A percentile compares a stretch with the other conserved stretches of the same genome.
Evolutionary conservation across 2,888 invertebrate species (phyloP).

Genomic region (Caradrina clavipalpis): DNA sequence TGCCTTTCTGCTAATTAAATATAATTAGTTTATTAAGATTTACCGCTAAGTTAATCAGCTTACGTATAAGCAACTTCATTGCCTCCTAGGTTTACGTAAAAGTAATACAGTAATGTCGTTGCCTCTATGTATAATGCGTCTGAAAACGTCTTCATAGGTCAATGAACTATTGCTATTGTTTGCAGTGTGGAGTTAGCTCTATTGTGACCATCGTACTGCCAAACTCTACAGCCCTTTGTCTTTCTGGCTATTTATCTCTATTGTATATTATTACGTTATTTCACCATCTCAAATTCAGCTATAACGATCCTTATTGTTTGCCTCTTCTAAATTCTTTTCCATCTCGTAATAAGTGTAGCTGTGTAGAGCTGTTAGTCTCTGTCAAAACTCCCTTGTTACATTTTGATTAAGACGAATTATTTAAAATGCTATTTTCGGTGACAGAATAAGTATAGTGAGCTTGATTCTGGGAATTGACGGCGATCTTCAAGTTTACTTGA

Average conservation of each 20-base stretch:
- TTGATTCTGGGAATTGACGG: no score
- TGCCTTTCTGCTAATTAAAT: not conserved
- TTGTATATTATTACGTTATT: no score
- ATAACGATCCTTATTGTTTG: no score
- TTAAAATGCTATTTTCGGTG: no score
- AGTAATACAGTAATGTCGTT: slow-evolving; percentile 11
- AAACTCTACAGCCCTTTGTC: not conserved
- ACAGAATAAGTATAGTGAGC: no score
- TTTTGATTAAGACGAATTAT: no score
- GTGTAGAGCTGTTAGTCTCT: no score
- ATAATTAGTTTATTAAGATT: slow-evolving; percentile 11
- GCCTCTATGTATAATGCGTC: slow-evolving; percentile 6
- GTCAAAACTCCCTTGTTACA: not conserved
- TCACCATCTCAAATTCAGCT: no score
- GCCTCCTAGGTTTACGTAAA: slow-evolving; percentile 14
- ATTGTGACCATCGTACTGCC: not conserved
- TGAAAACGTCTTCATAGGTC: slow-evolving; percentile 21
- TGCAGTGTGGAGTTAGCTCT: not conserved
- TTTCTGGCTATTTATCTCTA: no score
- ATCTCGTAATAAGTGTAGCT: no score
- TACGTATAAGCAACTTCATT: slow-evolving; percentile 15
- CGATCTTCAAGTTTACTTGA: no score
- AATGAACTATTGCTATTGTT: slow-evolving; percentile 30
- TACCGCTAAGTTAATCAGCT: slow-evolving; percentile 20
- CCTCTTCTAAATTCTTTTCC: no score